Base-by-base conservation (phyloP, 2,113 vertebrate genomes). In the Heterotis niloticus region DNA sequence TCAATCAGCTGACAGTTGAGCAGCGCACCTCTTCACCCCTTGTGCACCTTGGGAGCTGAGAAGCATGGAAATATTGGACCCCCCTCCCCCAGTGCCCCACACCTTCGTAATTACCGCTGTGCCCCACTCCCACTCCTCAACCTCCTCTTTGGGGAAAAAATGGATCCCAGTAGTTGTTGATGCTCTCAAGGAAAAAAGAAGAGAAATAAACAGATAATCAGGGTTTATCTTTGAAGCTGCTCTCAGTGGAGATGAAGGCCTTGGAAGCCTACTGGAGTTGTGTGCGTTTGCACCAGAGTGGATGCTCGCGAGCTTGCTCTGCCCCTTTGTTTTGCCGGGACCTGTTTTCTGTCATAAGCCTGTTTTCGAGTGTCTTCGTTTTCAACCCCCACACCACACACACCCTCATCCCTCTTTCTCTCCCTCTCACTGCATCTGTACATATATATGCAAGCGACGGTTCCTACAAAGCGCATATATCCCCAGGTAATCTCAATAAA, bases 401-500 rank as follows among this genome's bases (percentile, higher is more conserved):
- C 84, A 79, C 81, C 84, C 85, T 78, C 81, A 80, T 85, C 82
- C 87, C 84, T 81, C 82, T 87, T 83, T 87, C 81, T 82, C 80
- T 82, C 75, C 79, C 87, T 80, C 69, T 79, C 29, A 3, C 51
- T 17, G 1, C 16, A 79, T 70, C 76, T 52, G 85, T 86, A 82
- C 84, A 88, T 85, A 87, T 88, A 83, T 85, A 75, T 87, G 85
- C 88, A 83, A 88, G 88, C 88, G 88, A 84, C 29, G 62, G 66
- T 71, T 81, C 82, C 82, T 83, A 75, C 76, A 44, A 60, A 56
- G 56, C 70, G 74, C 51, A 64, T 77, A 83, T 86, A 85, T 80
- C 85, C 83, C 64, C 90, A 91, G 91, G 91, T 92, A 92, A 90
- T 92, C 92, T 92, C 88, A 86, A 83, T 87, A 89, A 91, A 90